Evolutionary conservation across 2,113 vertebrate genomes (phyloP), one percentile per base, ranked within the genome.

Genomic region (Uropsilus gracilis): DNA sequence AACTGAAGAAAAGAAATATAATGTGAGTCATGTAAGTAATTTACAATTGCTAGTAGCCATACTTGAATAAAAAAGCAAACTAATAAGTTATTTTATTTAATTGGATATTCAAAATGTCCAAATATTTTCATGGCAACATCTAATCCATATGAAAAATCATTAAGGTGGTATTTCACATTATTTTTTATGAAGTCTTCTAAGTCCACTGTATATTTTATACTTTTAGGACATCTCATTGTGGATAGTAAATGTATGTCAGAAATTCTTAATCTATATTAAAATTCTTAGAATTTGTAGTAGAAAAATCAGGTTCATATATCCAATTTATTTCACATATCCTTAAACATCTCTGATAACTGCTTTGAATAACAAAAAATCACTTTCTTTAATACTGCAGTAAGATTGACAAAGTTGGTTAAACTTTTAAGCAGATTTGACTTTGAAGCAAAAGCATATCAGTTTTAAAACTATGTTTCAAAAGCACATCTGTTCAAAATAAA

Each of bases 391-490:
- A 17, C 5, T 55, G n/a, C 10, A 55, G 42, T 69, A 57, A 84
- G 13, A 68, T 50, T 75, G 20, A 63, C 28, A 63, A 64, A 42
- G 16, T 30, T 18, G 10, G 2, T 68, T 85, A 14, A 73, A 20
- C 2, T 20, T 32, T 80, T 82, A 4, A 77, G 53, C 32, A 42
- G 9, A 91, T 94, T 53, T 75, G n/a, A 2, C 6, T 95, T 63
- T 83, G 78, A 68, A 84, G 26, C 11, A 48, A 95, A 93, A 89
- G 16, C 7, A 24, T 39, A 20, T 18, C 26, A 18, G 4, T 71
- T 95, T 89, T 63, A 75, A 63, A 59, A 57, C n/a, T n/a, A 26
- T 63, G 10, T 71, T 86, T 72, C 6, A 81, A 85, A 94, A 53
- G n/a, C 50, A 50, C 2, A 59, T 46, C 13, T 42, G 18, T 34